Conservation (phyloP, 2,797 vertebrate species). For the Heteromormyrus szaboi region DNA sequence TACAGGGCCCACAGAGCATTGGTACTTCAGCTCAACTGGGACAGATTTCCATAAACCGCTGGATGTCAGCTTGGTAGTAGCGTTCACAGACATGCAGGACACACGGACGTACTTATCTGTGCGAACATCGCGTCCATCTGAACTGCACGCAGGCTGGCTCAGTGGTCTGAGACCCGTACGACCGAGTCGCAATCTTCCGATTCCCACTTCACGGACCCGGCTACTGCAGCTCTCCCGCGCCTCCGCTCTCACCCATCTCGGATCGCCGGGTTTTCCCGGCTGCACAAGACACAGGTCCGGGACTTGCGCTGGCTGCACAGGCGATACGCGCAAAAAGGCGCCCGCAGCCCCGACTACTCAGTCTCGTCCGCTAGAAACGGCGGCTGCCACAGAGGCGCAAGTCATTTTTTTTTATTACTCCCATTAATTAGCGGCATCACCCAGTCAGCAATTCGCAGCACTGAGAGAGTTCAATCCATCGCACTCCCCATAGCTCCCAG, state of each 20-base stretch:
- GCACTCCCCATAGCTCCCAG: background rate
- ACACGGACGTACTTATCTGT: slow-evolving; percentile 7
- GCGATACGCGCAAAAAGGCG: background rate
- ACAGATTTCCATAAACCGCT: background rate
- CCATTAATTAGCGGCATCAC: slow-evolving; percentile 12
- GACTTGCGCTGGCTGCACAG: background rate
- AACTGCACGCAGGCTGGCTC: background rate
- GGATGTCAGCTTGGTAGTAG: background rate
- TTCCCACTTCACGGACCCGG: background rate
- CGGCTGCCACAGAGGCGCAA: background rate
- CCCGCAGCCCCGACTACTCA: background rate
- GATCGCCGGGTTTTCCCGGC: slow-evolving; percentile 4
- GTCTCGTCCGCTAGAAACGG: slow-evolving; percentile 4
- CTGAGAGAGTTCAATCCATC: background rate
- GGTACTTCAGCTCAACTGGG: background rate
- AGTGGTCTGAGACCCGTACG: background rate
- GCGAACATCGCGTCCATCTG: background rate
- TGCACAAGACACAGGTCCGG: background rate
- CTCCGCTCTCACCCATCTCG: background rate
- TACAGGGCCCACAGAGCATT: background rate
- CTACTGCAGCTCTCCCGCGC: background rate
- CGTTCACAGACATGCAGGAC: background rate
- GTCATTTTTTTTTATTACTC: slow-evolving; percentile 9
- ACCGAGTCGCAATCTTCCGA: background rate
- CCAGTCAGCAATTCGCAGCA: background rate